Evolutionary conservation across 1,140 invertebrate genomes (phyloP).

Genomic region (Drosophila lini): DNA sequence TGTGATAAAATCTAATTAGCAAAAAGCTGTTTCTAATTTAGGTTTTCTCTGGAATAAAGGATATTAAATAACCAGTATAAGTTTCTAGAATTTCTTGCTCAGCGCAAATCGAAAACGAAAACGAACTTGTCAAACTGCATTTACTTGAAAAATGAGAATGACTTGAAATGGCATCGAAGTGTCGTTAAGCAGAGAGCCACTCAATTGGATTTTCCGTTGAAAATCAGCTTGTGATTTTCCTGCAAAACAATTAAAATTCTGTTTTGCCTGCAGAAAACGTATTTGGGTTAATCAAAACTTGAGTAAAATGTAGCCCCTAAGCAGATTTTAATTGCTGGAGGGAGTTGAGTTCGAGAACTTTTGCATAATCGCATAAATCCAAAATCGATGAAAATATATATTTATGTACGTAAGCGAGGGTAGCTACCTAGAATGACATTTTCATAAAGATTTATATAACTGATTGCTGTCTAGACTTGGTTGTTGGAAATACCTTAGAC

Average conservation of each 20-base stretch:
- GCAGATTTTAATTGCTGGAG: slow-evolving; percentile 32
- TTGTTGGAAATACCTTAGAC: background rate
- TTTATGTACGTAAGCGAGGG: background rate
- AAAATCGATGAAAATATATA: slow-evolving; percentile 15
- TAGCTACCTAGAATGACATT: slow-evolving; percentile 7
- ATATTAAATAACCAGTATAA: background rate
- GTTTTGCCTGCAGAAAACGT: background rate
- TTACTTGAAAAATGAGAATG: slow-evolving; percentile 37
- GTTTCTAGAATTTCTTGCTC: background rate
- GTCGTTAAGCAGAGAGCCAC: slow-evolving; percentile 20
- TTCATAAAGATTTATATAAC: slow-evolving; percentile 17
- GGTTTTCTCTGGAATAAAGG: background rate
- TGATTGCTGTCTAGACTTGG: slow-evolving; percentile 21
- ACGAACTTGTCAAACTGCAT: slow-evolving; percentile 42
- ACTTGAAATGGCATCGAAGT: slow-evolving; percentile 21
- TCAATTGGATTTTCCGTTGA: slow-evolving; percentile 18
- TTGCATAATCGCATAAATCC: slow-evolving; percentile 43
- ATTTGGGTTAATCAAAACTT: slow-evolving; percentile 32
- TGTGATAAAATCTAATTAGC: slow-evolving; percentile 15
- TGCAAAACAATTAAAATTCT: slow-evolving; percentile 5
- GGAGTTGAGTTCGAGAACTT: slow-evolving; percentile 24
- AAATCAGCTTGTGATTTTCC: background rate
- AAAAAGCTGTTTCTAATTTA: background rate
- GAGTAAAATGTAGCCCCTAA: slow-evolving; percentile 24
- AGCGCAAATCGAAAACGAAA: slow-evolving; percentile 24